Evolutionary conservation across 2,797 vertebrate genomes (phyloP), one percentile per base, ranked within the genome.

Genomic region (Pipistrellus nathusii): DNA sequence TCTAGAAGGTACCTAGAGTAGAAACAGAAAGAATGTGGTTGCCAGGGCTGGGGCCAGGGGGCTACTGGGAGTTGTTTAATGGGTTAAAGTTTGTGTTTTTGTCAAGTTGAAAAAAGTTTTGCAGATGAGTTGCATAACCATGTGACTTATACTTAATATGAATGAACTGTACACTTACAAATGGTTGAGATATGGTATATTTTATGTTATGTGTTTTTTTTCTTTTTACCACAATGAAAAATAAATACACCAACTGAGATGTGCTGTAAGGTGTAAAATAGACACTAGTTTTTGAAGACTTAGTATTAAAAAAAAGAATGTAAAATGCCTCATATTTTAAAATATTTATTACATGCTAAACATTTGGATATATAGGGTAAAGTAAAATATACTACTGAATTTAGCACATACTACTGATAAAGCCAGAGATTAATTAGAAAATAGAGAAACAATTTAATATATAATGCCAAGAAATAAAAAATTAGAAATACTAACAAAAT

Each of bases 361-460:
- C 92, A 57, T 84, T 48, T 64, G 27, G 18, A 86, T 66, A 38
- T n/a, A 41, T 1, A 66, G 46, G 3, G 25, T 75, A 32, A 94
- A 86, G 35, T 66, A 64, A 88, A 89, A 83, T 57, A 82, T 18
- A 62, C 41, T 77, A 93, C 78, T 75, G 68, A 72, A 69, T 78
- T 88, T 55, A 71, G 15, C 12, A 59, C 3, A n/a, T 25, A 94
- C 66, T 71, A 71, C 4, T 51, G 41, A 73, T 68, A 57, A 91
- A 89, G 30, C 7, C 12, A 44, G 32, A 93, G 93, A 44, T 83
- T 81, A 94, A 41, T 83, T 82, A 94, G 71, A 92, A 94, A 82
- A 32, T 2, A 81, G 57, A 77, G 48, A 57, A 25, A 93, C 44
- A 93, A 48, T 44, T 88, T 38, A 38, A 53, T 38, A 84, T 48